phyloP scores from a whole-genome alignment of 92 coral and sea anemone species.

The Montipora capitata region DNA sequence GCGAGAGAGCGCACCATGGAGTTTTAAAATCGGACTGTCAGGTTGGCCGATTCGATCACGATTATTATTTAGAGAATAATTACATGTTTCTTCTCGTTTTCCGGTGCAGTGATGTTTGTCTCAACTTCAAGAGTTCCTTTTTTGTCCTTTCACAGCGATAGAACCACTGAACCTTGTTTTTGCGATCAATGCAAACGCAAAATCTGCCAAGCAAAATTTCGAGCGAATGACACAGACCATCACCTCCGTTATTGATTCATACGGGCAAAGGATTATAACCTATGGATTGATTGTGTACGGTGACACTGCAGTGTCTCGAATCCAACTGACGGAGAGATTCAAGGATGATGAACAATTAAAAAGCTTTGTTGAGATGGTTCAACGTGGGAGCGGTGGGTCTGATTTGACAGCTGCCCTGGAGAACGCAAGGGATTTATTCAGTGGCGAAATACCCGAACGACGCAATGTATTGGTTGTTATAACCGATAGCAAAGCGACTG shows the following conservation, averaged over 20 bases:
- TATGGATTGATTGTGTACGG: slow-evolving; percentile 89
- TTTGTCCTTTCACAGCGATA: slow-evolving; percentile 32
- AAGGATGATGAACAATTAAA: slow-evolving; percentile 73
- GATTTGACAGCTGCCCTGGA: slow-evolving; percentile 75
- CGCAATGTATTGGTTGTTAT: slow-evolving; percentile 85
- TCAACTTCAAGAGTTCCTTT: background rate
- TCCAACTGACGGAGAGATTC: slow-evolving; percentile 80
- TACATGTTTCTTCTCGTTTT: too few species aligned
- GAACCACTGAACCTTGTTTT: slow-evolving; percentile 86
- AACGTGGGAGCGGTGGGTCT: slow-evolving; percentile 68
- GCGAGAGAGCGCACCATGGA: too few species aligned
- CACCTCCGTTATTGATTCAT: slow-evolving; percentile 85
- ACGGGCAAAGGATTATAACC: slow-evolving; percentile 79
- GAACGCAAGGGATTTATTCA: slow-evolving; percentile 76
- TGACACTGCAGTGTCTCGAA: slow-evolving; percentile 65
- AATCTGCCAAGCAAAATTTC: slow-evolving; percentile 70
- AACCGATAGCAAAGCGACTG: slow-evolving; percentile 85
- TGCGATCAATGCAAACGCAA: slow-evolving; percentile 89
- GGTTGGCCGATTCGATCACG: too few species aligned
- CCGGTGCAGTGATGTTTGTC: too few species aligned
- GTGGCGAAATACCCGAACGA: slow-evolving; percentile 65
- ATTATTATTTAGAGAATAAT: too few species aligned
- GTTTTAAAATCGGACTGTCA: too few species aligned
- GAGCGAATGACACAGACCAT: slow-evolving; percentile 79
- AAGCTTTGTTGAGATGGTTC: slow-evolving; percentile 68